Evolutionary conservation across 2,113 vertebrate species (phyloP), one percentile per base, ranked within the genome.

Genomic region (Macroglossus sobrinus): DNA sequence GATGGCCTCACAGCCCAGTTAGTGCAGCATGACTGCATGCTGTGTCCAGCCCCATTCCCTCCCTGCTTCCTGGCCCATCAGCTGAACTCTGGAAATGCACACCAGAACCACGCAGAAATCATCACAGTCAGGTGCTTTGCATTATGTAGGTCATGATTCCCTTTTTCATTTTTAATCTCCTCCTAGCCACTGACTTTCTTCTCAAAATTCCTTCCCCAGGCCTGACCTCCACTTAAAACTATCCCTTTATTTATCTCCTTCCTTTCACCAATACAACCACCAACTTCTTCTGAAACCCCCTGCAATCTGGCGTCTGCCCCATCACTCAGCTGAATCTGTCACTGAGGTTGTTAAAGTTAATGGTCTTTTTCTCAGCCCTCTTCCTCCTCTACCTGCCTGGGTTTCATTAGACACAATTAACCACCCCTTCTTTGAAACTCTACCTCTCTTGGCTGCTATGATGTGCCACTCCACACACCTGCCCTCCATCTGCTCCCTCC

Each of bases 381-480:
- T 68, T 94, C 88, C 91, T 96, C 50, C 91, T 93, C 93, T 81
- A 89, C 93, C 72, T 91, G 66, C 72, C 88, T 91, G 68, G 84
- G 81, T 96, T 91, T 97, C 91, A 7, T 97, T 88, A 94, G 95
- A 91, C 72, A 89, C 66, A 71, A 45, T 4, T 74, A 85, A 66
- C 91, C 95, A 87, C 85, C 85, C 38, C 57, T 91, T 89, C 91
- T 88, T 84, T 19, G 59, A 57, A 76, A 68, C 11, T 5, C 91
- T 79, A 9, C 85, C 40, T 82, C 55, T 72, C 78, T 79, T 80
- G 47, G 15, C 68, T 33, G n/a, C 80, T 28, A 10, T 47, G 38
- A 81, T 59, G 19, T 9, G 10, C 40, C 66, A 61, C 76, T 68
- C 69, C 6, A 28, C 69, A 84, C 2, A 0, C 61, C 90, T 84